Evolutionary conservation across 2,888 invertebrate genomes (phyloP).

Genomic region (Drosophila recens): DNA sequence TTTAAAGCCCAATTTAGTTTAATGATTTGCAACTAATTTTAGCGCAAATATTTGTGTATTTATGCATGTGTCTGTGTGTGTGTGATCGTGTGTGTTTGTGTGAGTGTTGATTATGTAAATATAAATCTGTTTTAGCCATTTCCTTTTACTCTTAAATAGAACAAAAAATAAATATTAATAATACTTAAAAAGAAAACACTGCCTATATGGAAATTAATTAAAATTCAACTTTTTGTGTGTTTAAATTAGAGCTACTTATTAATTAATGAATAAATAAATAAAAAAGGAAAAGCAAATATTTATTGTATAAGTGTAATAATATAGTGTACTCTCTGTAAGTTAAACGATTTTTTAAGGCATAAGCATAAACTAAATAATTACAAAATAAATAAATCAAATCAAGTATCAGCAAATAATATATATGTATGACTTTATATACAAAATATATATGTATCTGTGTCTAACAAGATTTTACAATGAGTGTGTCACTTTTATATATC

Average conservation of each 20-base stretch:
- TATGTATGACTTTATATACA: constrained; percentile 29
- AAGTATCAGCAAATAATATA: constrained; percentile 44
- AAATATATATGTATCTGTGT: constrained; percentile 64
- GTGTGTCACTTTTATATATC: constrained; percentile 79
- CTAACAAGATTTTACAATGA: constrained; percentile 80
- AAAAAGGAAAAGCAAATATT: constrained; percentile 4
- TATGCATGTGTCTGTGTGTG: constrained; percentile 11
- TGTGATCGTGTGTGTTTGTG: constrained; percentile 5
- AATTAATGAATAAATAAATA: constrained; percentile 10
- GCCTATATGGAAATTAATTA: constrained; percentile 42
- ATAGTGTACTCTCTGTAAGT: constrained; percentile 47
- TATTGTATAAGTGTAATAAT: constrained; percentile 29
- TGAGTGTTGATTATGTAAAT: constrained; percentile 50
- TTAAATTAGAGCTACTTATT: constrained; percentile 41
- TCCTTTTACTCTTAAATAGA: constrained; percentile 32
- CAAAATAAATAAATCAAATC: constrained; percentile 27
- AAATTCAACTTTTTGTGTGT: constrained; percentile 47
- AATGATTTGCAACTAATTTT: constrained; percentile 70
- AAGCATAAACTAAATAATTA: constrained; percentile 22
- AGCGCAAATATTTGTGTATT: constrained; percentile 43
- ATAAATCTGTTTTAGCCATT: constrained; percentile 45
- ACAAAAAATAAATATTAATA: constrained; percentile 12
- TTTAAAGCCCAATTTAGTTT: constrained; percentile 69
- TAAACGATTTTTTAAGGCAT: constrained; percentile 49
- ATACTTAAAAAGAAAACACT: constrained; percentile 38